Percentiles rank a stretch among this genome's conserved stretches.
phyloP scores from a whole-genome alignment of 2,888 invertebrate species.

The Ellobium chinense region DNA sequence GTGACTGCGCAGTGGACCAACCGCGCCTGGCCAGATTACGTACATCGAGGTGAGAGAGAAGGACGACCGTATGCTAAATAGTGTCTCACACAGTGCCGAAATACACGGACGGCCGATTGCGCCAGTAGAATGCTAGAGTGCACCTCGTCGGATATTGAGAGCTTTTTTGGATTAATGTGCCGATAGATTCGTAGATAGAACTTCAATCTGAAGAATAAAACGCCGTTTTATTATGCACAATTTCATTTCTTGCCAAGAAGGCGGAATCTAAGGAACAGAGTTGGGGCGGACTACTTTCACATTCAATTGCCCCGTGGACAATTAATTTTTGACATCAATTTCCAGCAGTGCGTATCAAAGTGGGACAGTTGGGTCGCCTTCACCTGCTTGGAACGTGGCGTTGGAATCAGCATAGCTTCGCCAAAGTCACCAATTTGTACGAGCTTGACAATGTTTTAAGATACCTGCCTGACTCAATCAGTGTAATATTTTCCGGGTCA shows the following conservation, averaged over 20 bases:
- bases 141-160: slow-evolving; percentile 34
- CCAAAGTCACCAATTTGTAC: no score
- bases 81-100: slow-evolving; percentile 29
- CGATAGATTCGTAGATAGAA: slow-evolving; percentile 20
- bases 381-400: no score
- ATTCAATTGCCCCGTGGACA: not conserved
- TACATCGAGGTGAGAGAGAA: not conserved
- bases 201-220: not conserved
- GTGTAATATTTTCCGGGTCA: no score
- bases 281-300: not conserved
- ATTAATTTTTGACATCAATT: not conserved
- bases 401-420: no score
- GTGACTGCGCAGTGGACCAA: slow-evolving; percentile 33
- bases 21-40: slow-evolving; percentile 8
- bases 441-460: no score
- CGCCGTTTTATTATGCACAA: slow-evolving; percentile 28
- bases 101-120: slow-evolving; percentile 35
- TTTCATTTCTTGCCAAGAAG: slow-evolving; percentile 12
- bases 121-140: slow-evolving; percentile 33
- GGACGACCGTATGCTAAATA: slow-evolving; percentile 32
- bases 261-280: not conserved
- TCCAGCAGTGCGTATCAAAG: no score
- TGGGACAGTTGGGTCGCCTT: no score
- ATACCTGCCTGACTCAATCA: no score
- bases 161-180: slow-evolving; percentile 23